phyloP scores from a whole-genome alignment of 2,888 invertebrate genomes.

The Auanema sp. region DNA sequence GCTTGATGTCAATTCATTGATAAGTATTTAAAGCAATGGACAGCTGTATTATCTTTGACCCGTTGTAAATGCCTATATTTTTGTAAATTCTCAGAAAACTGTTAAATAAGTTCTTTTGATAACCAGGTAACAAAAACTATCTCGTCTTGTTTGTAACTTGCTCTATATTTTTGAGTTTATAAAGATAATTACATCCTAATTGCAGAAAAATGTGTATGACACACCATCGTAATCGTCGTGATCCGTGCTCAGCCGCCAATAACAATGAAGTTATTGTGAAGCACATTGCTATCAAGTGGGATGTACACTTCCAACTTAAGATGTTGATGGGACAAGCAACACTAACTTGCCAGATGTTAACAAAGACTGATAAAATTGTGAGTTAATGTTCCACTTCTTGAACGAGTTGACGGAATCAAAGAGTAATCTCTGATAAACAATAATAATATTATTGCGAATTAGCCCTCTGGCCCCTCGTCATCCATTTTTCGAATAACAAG shows the following conservation, averaged over 20 bases:
- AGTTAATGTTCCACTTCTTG: constrained; percentile 17
- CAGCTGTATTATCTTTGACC: too few relatives aligned
- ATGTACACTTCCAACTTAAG: constrained; percentile 49
- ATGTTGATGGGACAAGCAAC: constrained; percentile 53
- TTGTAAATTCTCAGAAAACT: too few relatives aligned
- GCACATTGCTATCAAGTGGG: constrained; percentile 59
- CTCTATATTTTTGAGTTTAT: too few relatives aligned
- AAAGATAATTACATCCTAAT: too few relatives aligned
- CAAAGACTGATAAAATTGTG: constrained; percentile 51
- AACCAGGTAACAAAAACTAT: too few relatives aligned
- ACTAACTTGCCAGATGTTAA: constrained; percentile 41
- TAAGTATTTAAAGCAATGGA: too few relatives aligned
- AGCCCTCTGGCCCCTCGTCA: neutral
- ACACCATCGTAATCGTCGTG: constrained; percentile 17
- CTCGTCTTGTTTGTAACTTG: too few relatives aligned
- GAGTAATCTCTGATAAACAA: too few relatives aligned
- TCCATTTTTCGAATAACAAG: neutral
- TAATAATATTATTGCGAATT: too few relatives aligned
- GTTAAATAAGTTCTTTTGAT: too few relatives aligned
- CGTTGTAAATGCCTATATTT: too few relatives aligned
- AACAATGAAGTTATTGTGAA: constrained; percentile 47
- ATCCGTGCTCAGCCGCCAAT: constrained; percentile 44
- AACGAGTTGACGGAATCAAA: neutral
- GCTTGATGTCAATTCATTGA: too few relatives aligned
- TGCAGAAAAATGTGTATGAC: constrained; percentile 16